Evolutionary conservation across 2,797 vertebrate species (phyloP), one percentile per base, ranked within the genome.

Genomic region (Sebastes elongatus): DNA sequence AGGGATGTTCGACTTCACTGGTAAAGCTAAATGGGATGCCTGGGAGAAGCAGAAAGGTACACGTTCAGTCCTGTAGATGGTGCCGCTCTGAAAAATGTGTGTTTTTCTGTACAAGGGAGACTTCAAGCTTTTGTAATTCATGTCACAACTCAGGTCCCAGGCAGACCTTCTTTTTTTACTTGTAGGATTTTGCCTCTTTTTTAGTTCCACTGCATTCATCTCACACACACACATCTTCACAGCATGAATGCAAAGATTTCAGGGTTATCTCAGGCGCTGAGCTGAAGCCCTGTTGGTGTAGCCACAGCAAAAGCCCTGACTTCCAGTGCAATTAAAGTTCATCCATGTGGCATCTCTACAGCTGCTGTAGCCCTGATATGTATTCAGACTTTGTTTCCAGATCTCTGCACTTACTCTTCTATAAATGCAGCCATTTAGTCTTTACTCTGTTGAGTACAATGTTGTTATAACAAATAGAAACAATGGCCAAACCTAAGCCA

Each of bases 11-110:
- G 98, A 99, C 86, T 96, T 99, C 86, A 96, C 97, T 85, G 98
- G 98, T 59, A 99, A 99, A 93, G 96, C 97, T 59, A 99, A 99
- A 86, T 99, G 98, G 98, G 97, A 99, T 63, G 95, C 96, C 61
- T 99, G 98, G 98, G 95, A 93, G 10, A 85, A 89, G 14, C 91
- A 96, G 86, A 98, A 98, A 97, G 98, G 98, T 97, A 76, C 4
- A 7, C 1, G 2, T 42, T 13, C 25, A 11, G 5, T 25, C 27
- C 6, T 4, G 10, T 46, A 33, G n/a, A 52, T 68, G 27, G n/a
- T 49, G 14, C 9, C 0, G 6, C 9, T 57, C 25, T 56, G 27
- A 38, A 25, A 56, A 27, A 4, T 56, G 4, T 66, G 10, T 74
- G 7, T 63, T 25, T 38, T 27, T 52, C 28, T 32, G 20, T 68